These are phyloP conservation scores for Oreochromis spilurus DNA, from an alignment of 2,113 vertebrate genomes.

Conservation along the genomic window DNA sequence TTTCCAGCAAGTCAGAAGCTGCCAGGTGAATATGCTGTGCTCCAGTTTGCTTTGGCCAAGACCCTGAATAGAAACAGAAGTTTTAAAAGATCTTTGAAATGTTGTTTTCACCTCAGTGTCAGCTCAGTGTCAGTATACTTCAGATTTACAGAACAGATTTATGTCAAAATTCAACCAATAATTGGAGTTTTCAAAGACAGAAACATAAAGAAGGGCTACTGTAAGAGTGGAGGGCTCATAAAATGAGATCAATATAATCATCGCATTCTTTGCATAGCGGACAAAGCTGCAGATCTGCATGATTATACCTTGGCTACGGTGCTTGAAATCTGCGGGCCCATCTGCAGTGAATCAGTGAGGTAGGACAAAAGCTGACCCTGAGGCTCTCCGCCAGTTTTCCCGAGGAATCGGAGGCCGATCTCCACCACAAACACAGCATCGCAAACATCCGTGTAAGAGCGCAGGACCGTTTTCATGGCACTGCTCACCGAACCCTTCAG, in stretches of 20 bases:
- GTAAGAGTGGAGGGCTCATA: background rate
- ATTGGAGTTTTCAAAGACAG: background rate
- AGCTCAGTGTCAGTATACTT: background rate
- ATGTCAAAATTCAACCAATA: background rate
- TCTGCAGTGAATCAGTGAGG: conserved; percentile 60
- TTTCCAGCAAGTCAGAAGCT: conserved; percentile 73
- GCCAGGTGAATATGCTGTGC: conserved; percentile 69
- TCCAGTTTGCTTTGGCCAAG: conserved; percentile 61
- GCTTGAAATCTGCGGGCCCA: conserved; percentile 62
- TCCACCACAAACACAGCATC: conserved; percentile 61
- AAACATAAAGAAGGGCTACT: background rate
- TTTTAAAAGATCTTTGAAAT: background rate
- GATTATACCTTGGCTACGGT: conserved; percentile 63
- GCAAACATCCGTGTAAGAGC: conserved; percentile 67
- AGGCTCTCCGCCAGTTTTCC: conserved; percentile 55
- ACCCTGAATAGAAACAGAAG: conserved; percentile 27
- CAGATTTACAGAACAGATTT: background rate
- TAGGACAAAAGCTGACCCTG: conserved; percentile 41
- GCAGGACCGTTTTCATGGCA: conserved; percentile 51
- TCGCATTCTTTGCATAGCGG: background rate
- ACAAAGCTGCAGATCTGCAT: background rate
- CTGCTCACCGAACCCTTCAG: conserved; percentile 58
- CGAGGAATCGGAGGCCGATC: conserved; percentile 68
- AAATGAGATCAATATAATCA: background rate
- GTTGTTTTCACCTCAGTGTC: background rate